Evolutionary conservation across 2,888 invertebrate genomes (phyloP).

Genomic region (Drepana falcataria): DNA sequence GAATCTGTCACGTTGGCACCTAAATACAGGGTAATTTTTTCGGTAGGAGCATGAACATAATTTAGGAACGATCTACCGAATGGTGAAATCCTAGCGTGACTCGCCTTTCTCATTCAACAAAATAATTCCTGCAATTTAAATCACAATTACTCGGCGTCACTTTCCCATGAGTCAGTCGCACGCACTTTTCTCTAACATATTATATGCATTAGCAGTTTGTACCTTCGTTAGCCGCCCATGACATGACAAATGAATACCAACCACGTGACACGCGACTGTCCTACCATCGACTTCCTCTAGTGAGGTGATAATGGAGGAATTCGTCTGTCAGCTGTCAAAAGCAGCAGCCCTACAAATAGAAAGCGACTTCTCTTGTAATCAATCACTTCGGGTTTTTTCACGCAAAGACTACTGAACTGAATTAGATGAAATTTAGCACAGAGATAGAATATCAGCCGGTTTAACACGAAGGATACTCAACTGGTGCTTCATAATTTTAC

Average conservation of each 20-base stretch:
- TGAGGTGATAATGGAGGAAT: neutral
- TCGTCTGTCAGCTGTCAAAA: neutral
- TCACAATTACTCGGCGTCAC: neutral
- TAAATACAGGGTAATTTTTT: too few species aligned
- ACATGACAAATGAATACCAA: neutral
- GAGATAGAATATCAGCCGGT: too few species aligned
- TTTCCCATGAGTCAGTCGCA: neutral
- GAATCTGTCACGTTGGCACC: too few species aligned
- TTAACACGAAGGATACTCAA: too few species aligned
- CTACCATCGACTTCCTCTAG: neutral
- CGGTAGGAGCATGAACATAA: too few species aligned
- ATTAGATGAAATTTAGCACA: too few species aligned
- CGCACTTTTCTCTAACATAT: neutral
- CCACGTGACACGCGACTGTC: neutral
- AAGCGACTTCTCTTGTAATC: slow-evolving; percentile 12
- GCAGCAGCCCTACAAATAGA: slow-evolving; percentile 6
- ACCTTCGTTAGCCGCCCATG: neutral
- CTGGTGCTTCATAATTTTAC: too few species aligned
- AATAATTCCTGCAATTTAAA: neutral
- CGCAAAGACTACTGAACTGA: too few species aligned
- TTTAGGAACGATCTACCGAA: too few species aligned
- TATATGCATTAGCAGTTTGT: neutral
- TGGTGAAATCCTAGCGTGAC: too few species aligned
- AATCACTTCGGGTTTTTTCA: slow-evolving; percentile 6
- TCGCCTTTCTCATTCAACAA: too few species aligned